Conservation (phyloP, 2,888 invertebrate species). For the Synanthedon andrenaeformis region DNA sequence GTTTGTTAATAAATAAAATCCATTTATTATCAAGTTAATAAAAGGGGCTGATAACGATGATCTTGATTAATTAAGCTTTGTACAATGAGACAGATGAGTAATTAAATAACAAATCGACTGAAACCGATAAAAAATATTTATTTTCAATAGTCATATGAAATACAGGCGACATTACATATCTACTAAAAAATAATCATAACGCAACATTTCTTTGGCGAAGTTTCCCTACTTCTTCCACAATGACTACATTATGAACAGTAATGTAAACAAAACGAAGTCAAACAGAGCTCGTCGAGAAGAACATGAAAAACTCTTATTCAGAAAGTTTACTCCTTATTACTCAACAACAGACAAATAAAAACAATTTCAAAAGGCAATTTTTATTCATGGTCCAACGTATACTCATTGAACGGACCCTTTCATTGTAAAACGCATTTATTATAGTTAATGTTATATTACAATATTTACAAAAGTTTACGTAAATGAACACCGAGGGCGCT, state of each 20-base stretch:
- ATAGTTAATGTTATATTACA: conserved; percentile 56
- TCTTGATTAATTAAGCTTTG: no score
- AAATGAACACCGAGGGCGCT: conserved; percentile 57
- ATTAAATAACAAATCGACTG: neutral
- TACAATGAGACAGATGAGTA: no score
- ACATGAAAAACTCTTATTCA: neutral
- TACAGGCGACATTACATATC: neutral
- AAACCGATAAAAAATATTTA: neutral
- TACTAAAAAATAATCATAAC: neutral
- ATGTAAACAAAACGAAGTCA: neutral
- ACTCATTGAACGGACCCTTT: conserved; percentile 68
- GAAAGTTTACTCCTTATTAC: neutral
- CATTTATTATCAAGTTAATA: no score
- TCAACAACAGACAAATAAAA: conserved; percentile 14
- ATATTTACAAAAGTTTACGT: conserved; percentile 57
- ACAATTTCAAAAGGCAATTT: conserved; percentile 58
- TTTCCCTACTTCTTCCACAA: neutral
- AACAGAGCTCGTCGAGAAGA: neutral
- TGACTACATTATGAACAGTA: neutral
- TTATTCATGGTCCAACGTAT: conserved; percentile 69
- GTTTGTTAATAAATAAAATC: no score
- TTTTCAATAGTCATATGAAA: neutral
- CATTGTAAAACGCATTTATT: conserved; percentile 64
- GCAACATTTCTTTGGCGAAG: neutral
- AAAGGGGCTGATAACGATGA: no score